Conservation (phyloP, 2,113 vertebrate genomes). For the Delphinapterus leucas region DNA sequence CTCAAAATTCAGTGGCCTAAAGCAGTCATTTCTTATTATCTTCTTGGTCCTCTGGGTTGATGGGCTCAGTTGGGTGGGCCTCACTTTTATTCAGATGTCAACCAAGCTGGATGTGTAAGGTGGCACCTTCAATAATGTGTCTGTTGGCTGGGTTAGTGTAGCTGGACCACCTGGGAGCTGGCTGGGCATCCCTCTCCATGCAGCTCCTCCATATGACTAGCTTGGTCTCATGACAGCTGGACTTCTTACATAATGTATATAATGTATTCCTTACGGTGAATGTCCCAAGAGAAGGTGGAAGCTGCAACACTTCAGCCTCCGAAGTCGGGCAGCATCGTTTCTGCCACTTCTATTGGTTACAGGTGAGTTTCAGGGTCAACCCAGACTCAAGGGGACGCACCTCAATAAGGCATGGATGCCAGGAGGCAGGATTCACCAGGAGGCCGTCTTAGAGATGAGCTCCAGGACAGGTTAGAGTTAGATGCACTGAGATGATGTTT, state of each 20-base stretch:
- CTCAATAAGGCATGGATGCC: accelerated
- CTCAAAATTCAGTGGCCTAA: neutral
- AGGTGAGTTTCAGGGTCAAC: neutral
- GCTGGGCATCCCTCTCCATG: neutral
- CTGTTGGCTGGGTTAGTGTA: neutral
- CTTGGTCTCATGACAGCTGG: neutral
- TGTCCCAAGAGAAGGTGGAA: neutral
- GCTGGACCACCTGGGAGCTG: neutral
- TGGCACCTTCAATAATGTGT: accelerated
- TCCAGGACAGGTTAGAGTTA: accelerated
- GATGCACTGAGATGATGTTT: neutral
- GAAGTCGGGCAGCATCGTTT: neutral
- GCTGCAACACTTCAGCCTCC: accelerated
- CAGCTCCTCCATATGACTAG: neutral
- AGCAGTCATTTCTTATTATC: neutral
- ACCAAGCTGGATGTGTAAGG: neutral
- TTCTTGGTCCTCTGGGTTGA: neutral
- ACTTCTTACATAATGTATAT: neutral
- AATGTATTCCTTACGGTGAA: neutral
- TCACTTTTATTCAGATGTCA: neutral
- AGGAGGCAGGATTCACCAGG: accelerated
- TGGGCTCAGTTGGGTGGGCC: neutral
- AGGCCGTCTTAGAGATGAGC: neutral
- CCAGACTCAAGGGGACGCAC: neutral
- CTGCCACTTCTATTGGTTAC: neutral